phyloP scores from a whole-genome alignment of 1,140 invertebrate species.

The Riptortus pedestris region DNA sequence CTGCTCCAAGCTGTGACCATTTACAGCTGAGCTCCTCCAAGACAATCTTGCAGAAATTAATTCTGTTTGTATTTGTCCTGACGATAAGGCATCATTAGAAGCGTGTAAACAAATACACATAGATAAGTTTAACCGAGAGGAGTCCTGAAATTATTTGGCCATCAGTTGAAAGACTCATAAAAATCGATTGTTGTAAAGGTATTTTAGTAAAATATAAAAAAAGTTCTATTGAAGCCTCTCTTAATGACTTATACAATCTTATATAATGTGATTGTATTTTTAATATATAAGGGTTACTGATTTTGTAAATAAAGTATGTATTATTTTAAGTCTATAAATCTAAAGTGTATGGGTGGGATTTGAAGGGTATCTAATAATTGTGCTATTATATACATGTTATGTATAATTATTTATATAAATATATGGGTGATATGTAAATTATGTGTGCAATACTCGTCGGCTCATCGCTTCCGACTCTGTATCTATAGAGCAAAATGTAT shows the following conservation, averaged over 20 bases:
- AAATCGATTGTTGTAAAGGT: no score
- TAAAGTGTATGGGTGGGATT: not conserved
- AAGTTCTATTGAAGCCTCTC: not conserved
- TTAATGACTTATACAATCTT: not conserved
- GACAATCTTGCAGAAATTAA: no score
- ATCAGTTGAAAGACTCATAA: no score
- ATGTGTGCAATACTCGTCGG: constrained; percentile 11
- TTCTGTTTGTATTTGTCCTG: no score
- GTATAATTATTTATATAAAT: constrained; percentile 12
- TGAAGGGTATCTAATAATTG: constrained; percentile 10
- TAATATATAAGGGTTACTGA: constrained; percentile 9
- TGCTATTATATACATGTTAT: constrained; percentile 15
- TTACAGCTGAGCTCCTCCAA: no score
- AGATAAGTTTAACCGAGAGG: no score
- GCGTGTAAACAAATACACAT: no score
- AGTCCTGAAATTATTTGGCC: no score
- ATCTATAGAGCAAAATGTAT: constrained; percentile 13
- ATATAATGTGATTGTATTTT: constrained; percentile 1
- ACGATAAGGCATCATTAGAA: no score
- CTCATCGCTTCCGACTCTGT: not conserved
- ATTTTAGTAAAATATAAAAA: not conserved
- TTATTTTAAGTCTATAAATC: constrained; percentile 12
- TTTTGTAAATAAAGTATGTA: not conserved
- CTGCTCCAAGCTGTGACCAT: no score
- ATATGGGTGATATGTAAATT: constrained; percentile 17